These are phyloP conservation scores for Myiozetetes cayanensis DNA, from an alignment of 2,113 vertebrate genomes.

Conservation along the genomic window DNA sequence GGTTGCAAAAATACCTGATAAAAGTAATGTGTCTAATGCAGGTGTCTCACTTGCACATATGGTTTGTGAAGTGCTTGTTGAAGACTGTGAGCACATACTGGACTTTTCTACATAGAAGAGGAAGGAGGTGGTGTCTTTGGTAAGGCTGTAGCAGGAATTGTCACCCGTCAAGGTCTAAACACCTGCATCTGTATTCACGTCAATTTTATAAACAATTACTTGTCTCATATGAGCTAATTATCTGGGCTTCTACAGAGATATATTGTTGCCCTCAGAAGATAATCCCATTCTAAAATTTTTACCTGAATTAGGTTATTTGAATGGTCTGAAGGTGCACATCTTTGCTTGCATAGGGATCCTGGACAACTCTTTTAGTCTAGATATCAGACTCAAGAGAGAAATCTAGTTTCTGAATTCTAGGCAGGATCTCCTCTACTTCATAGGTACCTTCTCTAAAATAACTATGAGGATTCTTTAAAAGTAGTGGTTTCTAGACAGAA, in stretches of 20 bases:
- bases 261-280: not conserved
- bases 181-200: not conserved
- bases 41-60: not conserved
- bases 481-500: not conserved
- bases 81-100: not conserved
- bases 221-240: not conserved
- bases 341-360: not conserved
- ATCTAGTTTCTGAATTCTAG: not conserved
- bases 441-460: not conserved
- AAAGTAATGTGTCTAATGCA: not conserved
- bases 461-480: not conserved
- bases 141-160: not conserved
- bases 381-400: not conserved
- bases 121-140: not conserved
- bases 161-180: not conserved
- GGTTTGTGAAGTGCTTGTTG: not conserved
- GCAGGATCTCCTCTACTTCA: not conserved
- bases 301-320: not conserved
- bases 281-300: not conserved
- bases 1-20: accelerated
- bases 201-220: not conserved
- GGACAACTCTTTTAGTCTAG: not conserved
- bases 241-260: not conserved
- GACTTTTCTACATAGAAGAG: not conserved
- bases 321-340: not conserved